Evolutionary conservation across 2,113 vertebrate genomes (phyloP).

Genomic region (Bos indicus): DNA sequence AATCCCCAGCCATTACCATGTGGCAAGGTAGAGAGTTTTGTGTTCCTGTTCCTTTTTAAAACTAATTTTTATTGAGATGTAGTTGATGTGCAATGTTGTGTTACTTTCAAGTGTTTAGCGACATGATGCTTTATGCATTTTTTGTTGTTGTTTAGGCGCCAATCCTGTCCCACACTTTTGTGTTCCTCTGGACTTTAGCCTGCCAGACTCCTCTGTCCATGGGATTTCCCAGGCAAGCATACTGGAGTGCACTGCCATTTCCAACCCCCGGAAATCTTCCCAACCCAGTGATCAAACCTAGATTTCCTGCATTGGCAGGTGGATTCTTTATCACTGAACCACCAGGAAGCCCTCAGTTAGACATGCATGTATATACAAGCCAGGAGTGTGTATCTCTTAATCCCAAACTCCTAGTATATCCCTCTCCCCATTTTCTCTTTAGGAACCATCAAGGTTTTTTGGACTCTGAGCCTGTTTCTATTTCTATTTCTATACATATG

Average conservation of each 20-base stretch:
- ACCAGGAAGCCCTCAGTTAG: background rate
- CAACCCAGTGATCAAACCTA: background rate
- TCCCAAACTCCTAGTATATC: background rate
- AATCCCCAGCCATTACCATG: background rate
- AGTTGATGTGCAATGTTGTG: background rate
- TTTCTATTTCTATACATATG: background rate
- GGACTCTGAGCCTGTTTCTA: background rate
- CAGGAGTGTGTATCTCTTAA: background rate
- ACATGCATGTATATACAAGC: background rate
- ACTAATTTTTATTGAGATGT: background rate
- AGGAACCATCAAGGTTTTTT: background rate
- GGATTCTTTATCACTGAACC: background rate
- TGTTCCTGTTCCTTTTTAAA: background rate
- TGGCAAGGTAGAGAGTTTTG: too few relatives aligned
- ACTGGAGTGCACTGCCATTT: background rate
- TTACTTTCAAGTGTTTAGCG: background rate
- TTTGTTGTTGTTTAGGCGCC: background rate
- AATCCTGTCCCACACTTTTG: background rate
- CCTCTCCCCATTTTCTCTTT: background rate
- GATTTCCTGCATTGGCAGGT: background rate
- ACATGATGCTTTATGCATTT: too few relatives aligned
- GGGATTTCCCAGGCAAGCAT: background rate
- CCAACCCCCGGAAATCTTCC: background rate
- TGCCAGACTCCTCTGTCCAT: background rate
- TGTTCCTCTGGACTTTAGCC: background rate